Evolutionary conservation across 2,797 vertebrate species (phyloP), one percentile per base, ranked within the genome.

Genomic region (Anas flavirostris): DNA sequence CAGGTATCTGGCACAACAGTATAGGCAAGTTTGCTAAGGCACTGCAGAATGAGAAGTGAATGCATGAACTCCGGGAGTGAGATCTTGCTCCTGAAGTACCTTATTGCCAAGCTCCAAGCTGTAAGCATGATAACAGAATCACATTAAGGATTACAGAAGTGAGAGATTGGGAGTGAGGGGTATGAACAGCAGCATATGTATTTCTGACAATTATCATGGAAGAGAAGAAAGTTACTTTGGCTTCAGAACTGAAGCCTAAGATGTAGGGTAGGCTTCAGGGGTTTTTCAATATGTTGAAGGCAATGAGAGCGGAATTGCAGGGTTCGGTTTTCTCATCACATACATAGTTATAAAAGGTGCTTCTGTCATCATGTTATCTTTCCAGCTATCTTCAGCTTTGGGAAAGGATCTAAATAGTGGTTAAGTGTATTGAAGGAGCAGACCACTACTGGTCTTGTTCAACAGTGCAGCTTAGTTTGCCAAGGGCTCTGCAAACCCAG

Each of bases 401-500:
- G 59, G 73, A 83, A 83, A 91, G 22, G 56, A 70, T 62, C 58
- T 86, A 86, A 69, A 86, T 52, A 52, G 17, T 29, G 16, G 9
- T 53, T 59, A 90, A 94, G 31, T 39, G 17, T 7, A 18, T 59
- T 58, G 70, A 72, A 88, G 31, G 12, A 86, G 33, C 43, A 93
- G 66, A 95, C 52, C 95, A 93, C 72, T 68, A 64, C 37, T 81
- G 39, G 73, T 84, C 84, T 68, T 74, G n/a, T n/a, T 43, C 31
- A 37, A 58, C 67, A 90, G 19, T 31, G 64, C 16, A 12, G 41
- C 58, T 78, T 79, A 12, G 43, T 60, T 78, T 82, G 41, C 48
- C 6, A 52, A 74, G 28, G 55, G 53, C 60, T 77, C 91, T 91
- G 88, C 93, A 96, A 97, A 89, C 75, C 76, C 75, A 39, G 76